phyloP scores from a whole-genome alignment of 2,797 vertebrate species.

The Pagetopsis macropterus region DNA sequence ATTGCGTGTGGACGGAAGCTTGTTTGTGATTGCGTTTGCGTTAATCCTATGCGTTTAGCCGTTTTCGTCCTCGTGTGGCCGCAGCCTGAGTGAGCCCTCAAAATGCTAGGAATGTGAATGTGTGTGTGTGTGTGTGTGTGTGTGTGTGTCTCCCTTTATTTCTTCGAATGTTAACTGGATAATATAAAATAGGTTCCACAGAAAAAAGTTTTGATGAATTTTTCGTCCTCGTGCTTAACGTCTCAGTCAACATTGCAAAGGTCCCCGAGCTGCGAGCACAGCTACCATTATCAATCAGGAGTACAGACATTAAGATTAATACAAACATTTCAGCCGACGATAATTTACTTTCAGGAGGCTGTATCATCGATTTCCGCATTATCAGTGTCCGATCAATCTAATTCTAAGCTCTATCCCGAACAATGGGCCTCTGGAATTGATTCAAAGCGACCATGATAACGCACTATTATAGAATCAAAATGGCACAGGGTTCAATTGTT shows the following conservation, averaged over 20 bases:
- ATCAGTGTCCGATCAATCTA: slow-evolving; percentile 84
- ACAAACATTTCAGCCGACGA: slow-evolving; percentile 74
- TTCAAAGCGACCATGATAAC: slow-evolving; percentile 83
- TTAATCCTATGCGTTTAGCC: too few species aligned
- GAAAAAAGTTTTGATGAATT: slow-evolving; percentile 51
- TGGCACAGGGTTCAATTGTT: slow-evolving; percentile 82
- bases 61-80: too few species aligned
- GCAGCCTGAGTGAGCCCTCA: slow-evolving; percentile 46
- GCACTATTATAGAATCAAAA: slow-evolving; percentile 83
- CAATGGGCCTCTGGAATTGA: slow-evolving; percentile 80
- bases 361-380: slow-evolving; percentile 84
- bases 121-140: slow-evolving; percentile 18
- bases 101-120: slow-evolving; percentile 31
- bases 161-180: slow-evolving; percentile 28
- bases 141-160: slow-evolving; percentile 1
- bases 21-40: too few species aligned
- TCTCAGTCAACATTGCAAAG: slow-evolving; percentile 63
- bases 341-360: slow-evolving; percentile 84
- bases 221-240: slow-evolving; percentile 42
- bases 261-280: slow-evolving; percentile 35
- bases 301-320: slow-evolving; percentile 81
- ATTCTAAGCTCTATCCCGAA: slow-evolving; percentile 83
- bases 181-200: slow-evolving; percentile 51
- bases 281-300: slow-evolving; percentile 65
- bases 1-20: too few species aligned